Evolutionary conservation across 2,113 vertebrate genomes (phyloP), one percentile per base, ranked within the genome.

Genomic region (Tragelaphus buxtoni): DNA sequence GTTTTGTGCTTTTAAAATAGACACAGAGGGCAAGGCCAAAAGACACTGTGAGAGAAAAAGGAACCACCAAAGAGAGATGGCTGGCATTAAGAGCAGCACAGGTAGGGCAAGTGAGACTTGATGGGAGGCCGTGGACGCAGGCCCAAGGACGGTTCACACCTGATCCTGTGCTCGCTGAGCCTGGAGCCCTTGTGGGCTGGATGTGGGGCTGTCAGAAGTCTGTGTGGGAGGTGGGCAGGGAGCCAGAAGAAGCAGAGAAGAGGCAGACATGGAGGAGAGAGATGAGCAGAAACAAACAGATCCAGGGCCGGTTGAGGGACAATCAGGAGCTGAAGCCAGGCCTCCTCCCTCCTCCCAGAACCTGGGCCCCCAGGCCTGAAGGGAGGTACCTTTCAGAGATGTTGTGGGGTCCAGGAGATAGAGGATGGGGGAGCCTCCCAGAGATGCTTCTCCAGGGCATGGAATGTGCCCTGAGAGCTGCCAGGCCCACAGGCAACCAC

Each of bases 31-130:
- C 49, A 85, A 76, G 16, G 49, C 20, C 53, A 65, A 90, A 63
- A 63, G 32, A 86, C 39, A 18, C 20, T 35, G 47, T 14, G 16
- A 24, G 53, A 90, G 28, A 11, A 45, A 49, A 45, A 80, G 35
- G 74, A 81, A 24, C 61, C 74, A 76, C 53, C 8, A 32, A 17
- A 55, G 42, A 58, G 32, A 51, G 76, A n/a, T 10, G 35, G 39
- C 42, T 0, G 6, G 28, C 28, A 5, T 1, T 1, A 3, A 12
- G 18, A 49, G 4, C 24, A 55, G 26, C 6, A 5, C 18, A 61
- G 35, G 74, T 4, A 11, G 63, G 76, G 53, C 16, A 65, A 39
- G 58, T 2, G 17, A 22, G 58, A 18, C 47, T 47, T 2, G 17
- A 30, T 2, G 58, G 47, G 4, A 55, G 55, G 24, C 39, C 16